These are phyloP conservation scores for Anabacerthia variegaticeps DNA, from an alignment of 2,797 vertebrate genomes.

Conservation along the genomic window DNA sequence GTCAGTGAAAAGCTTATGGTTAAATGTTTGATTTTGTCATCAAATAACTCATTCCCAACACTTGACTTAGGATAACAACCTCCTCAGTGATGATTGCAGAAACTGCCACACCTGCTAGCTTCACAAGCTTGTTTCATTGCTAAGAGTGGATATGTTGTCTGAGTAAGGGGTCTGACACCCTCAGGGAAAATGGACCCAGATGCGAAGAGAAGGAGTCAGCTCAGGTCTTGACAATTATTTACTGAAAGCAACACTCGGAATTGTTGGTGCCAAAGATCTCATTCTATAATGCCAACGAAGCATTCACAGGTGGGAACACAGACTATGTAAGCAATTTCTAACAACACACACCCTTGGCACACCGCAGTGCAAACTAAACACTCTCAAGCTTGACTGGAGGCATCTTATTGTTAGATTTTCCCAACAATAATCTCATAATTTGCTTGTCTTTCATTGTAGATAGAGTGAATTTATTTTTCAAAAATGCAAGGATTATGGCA, in stretches of 20 bases:
- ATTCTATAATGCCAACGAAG: neutral
- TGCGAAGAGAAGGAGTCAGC: neutral
- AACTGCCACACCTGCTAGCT: rapidly evolving
- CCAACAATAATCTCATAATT: neutral
- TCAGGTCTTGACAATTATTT: constrained; percentile 35
- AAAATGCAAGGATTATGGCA: neutral
- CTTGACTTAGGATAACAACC: neutral
- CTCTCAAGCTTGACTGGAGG: neutral
- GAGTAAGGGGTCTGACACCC: too few relatives aligned
- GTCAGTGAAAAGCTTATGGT: neutral
- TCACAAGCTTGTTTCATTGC: neutral
- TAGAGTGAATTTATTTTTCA: neutral
- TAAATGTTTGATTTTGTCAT: neutral
- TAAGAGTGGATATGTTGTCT: neutral
- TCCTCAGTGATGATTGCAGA: rapidly evolving
- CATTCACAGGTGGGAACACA: neutral
- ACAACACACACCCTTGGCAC: neutral
- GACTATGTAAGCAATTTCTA: neutral
- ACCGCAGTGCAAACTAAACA: neutral
- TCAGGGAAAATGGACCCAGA: neutral
- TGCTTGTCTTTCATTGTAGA: neutral
- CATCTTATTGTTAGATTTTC: neutral
- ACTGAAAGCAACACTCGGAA: constrained; percentile 29
- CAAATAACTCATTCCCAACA: neutral
- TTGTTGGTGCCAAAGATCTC: neutral